Evolutionary conservation across 2,888 invertebrate genomes (phyloP).

Genomic region (Leptarthrus brevirostris): DNA sequence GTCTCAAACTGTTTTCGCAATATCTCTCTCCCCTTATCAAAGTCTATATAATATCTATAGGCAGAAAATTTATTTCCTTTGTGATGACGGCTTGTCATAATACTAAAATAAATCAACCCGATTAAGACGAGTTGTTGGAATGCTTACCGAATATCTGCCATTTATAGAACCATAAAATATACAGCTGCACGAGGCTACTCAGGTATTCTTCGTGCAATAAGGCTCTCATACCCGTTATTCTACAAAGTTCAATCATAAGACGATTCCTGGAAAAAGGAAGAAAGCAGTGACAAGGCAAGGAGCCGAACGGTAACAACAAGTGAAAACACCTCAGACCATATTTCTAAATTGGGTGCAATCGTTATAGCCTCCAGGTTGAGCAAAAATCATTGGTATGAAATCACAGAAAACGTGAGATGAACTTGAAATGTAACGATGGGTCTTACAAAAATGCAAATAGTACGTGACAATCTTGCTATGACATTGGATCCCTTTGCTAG

Average conservation of each 20-base stretch:
- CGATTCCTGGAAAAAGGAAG: not conserved
- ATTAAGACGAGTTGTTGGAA: not conserved
- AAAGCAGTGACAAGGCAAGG: not conserved
- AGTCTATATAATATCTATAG: too few relatives aligned
- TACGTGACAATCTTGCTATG: slow-evolving; percentile 52
- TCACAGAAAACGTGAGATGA: slow-evolving; percentile 51
- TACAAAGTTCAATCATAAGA: not conserved
- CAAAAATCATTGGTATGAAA: slow-evolving; percentile 39
- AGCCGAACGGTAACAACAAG: slow-evolving; percentile 14
- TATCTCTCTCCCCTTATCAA: too few relatives aligned
- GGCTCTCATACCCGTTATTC: not conserved
- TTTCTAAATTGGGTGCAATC: not conserved
- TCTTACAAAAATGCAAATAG: slow-evolving; percentile 52
- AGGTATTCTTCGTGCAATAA: slow-evolving; percentile 20
- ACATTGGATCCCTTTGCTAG: not conserved
- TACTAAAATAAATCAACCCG: slow-evolving; percentile 10
- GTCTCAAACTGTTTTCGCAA: too few relatives aligned
- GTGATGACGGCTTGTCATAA: too few relatives aligned
- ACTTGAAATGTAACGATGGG: slow-evolving; percentile 48
- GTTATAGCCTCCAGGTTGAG: slow-evolving; percentile 14
- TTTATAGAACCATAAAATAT: slow-evolving; percentile 20
- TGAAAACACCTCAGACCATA: not conserved
- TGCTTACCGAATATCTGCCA: slow-evolving; percentile 9
- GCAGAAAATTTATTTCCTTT: too few relatives aligned
- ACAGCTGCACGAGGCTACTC: not conserved